Evolutionary conservation across 2,797 vertebrate species (phyloP).

Genomic region (Fundulus diaphanus): DNA sequence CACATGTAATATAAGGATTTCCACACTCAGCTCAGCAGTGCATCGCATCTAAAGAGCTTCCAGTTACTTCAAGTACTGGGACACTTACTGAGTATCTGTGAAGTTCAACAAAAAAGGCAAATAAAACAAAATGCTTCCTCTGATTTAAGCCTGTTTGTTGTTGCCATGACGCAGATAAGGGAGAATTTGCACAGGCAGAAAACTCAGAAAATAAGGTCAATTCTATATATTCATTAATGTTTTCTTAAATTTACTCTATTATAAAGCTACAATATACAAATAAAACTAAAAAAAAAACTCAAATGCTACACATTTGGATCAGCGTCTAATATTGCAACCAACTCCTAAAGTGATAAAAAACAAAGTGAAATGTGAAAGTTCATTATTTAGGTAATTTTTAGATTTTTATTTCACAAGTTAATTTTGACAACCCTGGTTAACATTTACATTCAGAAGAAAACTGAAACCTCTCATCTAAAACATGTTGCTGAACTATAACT

Average conservation of each 20-base stretch:
- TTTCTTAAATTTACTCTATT: neutral
- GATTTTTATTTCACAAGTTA: neutral
- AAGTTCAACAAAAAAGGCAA: neutral
- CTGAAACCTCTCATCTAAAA: neutral
- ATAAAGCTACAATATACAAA: neutral
- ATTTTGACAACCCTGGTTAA: neutral
- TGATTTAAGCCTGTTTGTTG: too few species aligned
- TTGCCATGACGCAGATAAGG: too few species aligned
- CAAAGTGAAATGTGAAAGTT: too few species aligned
- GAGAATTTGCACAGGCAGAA: too few species aligned
- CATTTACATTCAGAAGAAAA: neutral
- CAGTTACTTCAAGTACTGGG: neutral
- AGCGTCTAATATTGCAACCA: neutral
- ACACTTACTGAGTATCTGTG: too few species aligned
- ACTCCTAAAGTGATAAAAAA: neutral
- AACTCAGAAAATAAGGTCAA: neutral
- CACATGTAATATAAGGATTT: slow-evolving; percentile 20
- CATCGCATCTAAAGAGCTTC: slow-evolving; percentile 8
- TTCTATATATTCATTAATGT: neutral
- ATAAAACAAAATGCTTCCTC: too few species aligned
- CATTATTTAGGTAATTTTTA: too few species aligned
- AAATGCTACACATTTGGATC: neutral
- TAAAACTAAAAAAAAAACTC: neutral
- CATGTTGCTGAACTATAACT: neutral
- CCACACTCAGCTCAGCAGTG: neutral